Evolutionary conservation across 2,888 invertebrate species (phyloP), one percentile per base, ranked within the genome.

Genomic region (Drosophila incognita): DNA sequence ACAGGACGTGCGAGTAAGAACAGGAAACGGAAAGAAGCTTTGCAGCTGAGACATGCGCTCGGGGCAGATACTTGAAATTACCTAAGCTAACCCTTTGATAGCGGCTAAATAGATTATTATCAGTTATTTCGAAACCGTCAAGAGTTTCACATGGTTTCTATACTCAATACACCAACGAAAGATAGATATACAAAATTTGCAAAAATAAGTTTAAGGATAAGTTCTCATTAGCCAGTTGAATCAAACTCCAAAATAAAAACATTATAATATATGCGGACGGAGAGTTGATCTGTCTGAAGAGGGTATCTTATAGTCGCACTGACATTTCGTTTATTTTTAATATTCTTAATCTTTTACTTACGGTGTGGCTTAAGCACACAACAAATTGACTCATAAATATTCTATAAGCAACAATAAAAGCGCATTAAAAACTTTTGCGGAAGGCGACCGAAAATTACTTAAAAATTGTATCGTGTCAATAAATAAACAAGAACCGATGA

Each of bases 331-430:
- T 10, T 27, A 15, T 1, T 27, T 49, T 10, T 18, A 24, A 31
- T 42, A 53, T n/a, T 13, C n/a, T 33, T 24, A 36, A 31, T 29
- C 68, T 40, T 8, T 66, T 18, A 48, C 8, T 35, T 18, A 48
- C n/a, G 36, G 36, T 51, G 24, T 35, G 15, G 53, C 33, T 52
- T 18, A 53, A 15, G 29, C 58, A 69, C 15, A 53, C 54, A 64
- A 46, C 42, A 48, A 64, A 66, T 40, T 57, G 64, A 21, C 57
- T 53, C 70, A 73, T 85, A 79, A 87, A 87, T 87, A 87, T 79
- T 76, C 65, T 35, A 87, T 79, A 76, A 87, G 75, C 70, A 64
- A 62, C 71, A 76, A 76, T 87, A 81, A 81, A 81, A 75, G 71
- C 53, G 61, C 69, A 58, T 74, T 69, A 53, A 83, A 83, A 87